Percentiles rank a stretch among this genome's conserved stretches.
Conservation (phyloP, 2,888 invertebrate genomes). For the Leistus spinibarbis region DNA sequence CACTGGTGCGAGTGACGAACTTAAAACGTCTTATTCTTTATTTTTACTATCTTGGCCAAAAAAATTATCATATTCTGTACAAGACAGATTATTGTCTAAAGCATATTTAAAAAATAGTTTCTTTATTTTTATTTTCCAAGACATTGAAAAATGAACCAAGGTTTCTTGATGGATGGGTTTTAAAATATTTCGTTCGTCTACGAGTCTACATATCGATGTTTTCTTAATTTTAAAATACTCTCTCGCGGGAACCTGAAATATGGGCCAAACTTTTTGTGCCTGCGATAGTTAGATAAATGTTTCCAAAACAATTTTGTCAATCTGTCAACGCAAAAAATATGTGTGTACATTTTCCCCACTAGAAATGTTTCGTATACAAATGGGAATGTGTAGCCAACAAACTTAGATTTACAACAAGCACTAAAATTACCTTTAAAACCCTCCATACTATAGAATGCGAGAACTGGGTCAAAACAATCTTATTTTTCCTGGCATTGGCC, state of each 20-base stretch:
- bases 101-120: no score
- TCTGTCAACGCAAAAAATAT: background rate
- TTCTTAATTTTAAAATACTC: background rate
- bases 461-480: background rate
- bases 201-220: background rate
- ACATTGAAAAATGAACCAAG: background rate
- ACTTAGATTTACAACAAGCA: background rate
- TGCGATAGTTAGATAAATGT: background rate
- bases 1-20: no score
- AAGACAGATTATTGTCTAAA: no score
- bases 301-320: background rate
- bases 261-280: background rate
- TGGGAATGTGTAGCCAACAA: background rate
- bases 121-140: no score
- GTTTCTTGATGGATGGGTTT: background rate
- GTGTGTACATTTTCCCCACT: background rate
- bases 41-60: no score
- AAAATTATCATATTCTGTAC: no score
- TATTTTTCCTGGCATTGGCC: background rate
- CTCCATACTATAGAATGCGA: background rate
- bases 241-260: background rate
- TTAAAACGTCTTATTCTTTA: no score
- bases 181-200: background rate
- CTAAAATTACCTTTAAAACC: conserved; percentile 1
- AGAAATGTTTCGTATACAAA: background rate